Evolutionary conservation across 2,797 vertebrate genomes (phyloP).

Genomic region (Remorina albescens): DNA sequence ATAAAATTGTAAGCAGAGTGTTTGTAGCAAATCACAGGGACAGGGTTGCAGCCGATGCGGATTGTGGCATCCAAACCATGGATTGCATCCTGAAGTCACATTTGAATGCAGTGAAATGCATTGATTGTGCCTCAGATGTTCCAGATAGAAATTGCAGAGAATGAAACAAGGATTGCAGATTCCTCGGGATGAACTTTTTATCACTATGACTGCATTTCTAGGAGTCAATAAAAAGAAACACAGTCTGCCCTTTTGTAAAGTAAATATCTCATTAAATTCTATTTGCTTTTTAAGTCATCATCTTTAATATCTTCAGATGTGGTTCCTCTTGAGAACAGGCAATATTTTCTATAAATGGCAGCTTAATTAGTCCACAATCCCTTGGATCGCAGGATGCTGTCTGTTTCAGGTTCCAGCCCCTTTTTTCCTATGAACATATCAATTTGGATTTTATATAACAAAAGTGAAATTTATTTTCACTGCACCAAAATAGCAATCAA

Average conservation of each 20-base stretch:
- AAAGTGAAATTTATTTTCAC: neutral
- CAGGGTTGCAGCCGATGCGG: too few species aligned
- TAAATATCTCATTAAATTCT: neutral
- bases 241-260: neutral
- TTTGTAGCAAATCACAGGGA: too few species aligned
- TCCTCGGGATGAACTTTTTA: neutral
- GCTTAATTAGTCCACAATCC: conserved; percentile 7
- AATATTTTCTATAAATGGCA: neutral
- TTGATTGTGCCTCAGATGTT: neutral
- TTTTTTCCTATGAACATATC: conserved; percentile 24
- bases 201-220: too few species aligned
- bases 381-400: conserved; percentile 8
- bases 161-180: neutral
- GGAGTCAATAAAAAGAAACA: neutral
- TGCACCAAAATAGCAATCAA: conserved; percentile 13
- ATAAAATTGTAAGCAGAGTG: neutral
- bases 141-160: neutral
- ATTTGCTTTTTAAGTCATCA: neutral
- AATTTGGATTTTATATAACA: conserved; percentile 14
- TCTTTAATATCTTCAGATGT: conserved; percentile 6
- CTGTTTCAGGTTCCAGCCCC: neutral
- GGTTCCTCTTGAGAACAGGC: neutral
- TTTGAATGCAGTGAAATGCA: too few species aligned
- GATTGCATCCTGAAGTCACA: too few species aligned
- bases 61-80: neutral